Conservation (phyloP, 2,888 invertebrate genomes). For the Neoascia interrupta region DNA sequence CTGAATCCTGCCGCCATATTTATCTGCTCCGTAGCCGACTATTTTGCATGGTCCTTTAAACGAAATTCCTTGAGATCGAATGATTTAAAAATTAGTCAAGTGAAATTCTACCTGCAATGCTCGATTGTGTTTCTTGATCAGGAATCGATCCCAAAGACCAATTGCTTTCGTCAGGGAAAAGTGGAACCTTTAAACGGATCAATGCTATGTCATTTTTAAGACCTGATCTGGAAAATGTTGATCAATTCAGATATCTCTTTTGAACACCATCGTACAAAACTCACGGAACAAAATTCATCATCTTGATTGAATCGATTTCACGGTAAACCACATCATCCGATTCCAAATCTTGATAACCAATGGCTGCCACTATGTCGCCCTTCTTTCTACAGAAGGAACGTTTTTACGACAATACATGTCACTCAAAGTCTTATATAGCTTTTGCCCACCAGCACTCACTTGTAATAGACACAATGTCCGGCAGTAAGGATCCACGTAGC, state of each 20-base stretch:
- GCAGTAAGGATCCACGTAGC: conserved; percentile 77
- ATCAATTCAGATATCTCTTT: conserved; percentile 3
- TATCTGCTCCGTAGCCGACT: conserved; percentile 77
- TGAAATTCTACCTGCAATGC: conserved; percentile 72
- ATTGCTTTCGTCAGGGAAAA: not conserved
- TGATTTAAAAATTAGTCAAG: not conserved
- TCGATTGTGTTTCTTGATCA: conserved; percentile 71
- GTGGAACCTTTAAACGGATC: conserved; percentile 69
- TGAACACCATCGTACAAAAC: conserved; percentile 46
- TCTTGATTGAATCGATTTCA: conserved; percentile 72
- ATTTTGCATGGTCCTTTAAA: conserved; percentile 75
- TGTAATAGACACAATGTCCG: conserved; percentile 77
- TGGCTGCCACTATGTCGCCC: conserved; percentile 71
- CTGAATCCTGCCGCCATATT: conserved; percentile 75
- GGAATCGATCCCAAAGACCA: conserved; percentile 71
- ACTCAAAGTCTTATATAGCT: too few species aligned
- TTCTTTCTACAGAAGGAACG: conserved; percentile 71
- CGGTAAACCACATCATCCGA: conserved; percentile 69
- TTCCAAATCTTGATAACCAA: conserved; percentile 75
- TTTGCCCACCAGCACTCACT: conserved; percentile 72
- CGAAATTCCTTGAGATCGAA: not conserved
- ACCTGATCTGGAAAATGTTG: conserved; percentile 71
- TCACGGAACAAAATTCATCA: conserved; percentile 76
- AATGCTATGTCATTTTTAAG: conserved; percentile 77
- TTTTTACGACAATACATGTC: not conserved